A percentile compares a stretch with the other conserved stretches of the same genome.
These are phyloP conservation scores for Phalacrocorax brasilianus DNA, from an alignment of 2,113 vertebrate species.

Conservation along the genomic window DNA sequence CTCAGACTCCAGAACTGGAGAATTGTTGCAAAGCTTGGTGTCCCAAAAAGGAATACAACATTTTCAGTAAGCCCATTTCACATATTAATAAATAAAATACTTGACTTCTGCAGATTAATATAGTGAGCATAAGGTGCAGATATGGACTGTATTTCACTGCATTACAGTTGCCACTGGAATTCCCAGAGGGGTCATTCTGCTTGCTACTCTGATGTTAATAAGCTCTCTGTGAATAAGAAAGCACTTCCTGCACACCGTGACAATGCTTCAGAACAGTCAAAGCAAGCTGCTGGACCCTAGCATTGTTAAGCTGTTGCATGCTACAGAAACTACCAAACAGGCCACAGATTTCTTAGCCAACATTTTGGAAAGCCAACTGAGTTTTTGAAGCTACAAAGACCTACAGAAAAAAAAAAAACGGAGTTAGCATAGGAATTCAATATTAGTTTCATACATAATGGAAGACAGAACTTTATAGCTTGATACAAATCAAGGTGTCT, in stretches of 20 bases:
- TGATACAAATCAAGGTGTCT: neutral
- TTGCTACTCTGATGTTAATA: rapidly evolving
- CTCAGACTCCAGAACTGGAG: neutral
- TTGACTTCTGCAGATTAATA: neutral
- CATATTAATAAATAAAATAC: neutral
- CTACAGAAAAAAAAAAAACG: neutral
- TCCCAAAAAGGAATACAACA: neutral
- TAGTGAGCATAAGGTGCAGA: neutral
- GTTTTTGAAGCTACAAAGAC: neutral
- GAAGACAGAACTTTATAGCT: neutral
- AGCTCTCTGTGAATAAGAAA: neutral
- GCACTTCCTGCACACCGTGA: rapidly evolving
- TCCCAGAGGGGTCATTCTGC: neutral
- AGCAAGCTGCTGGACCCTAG: neutral
- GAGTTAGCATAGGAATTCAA: neutral
- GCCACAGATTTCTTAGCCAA: neutral
- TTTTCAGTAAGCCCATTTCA: neutral
- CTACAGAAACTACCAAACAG: neutral
- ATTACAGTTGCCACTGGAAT: too few relatives aligned
- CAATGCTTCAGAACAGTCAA: rapidly evolving
- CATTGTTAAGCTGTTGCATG: neutral
- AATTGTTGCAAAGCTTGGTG: neutral
- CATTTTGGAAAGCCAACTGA: neutral
- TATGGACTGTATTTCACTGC: neutral
- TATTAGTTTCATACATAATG: neutral